Percentiles rank a stretch among this genome's conserved stretches.
Evolutionary conservation across 2,888 invertebrate species (phyloP).

Genomic region (Rhamnusium bicolor): DNA sequence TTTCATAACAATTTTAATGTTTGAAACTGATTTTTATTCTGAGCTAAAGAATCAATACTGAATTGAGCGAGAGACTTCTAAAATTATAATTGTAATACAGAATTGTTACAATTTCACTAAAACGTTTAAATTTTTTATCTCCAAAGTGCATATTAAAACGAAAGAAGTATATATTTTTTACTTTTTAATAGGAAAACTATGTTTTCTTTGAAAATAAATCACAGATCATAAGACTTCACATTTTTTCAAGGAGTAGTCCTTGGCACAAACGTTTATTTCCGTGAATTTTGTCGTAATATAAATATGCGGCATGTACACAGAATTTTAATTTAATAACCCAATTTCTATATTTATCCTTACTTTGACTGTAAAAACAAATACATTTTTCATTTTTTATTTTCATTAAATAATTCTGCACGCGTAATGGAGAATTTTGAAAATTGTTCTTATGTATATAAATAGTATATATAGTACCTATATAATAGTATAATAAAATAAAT

Average conservation of each 20-base stretch:
- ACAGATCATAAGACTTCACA: not conserved
- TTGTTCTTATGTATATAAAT: too few relatives aligned
- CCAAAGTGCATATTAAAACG: not conserved
- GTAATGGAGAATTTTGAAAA: too few relatives aligned
- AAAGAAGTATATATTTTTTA: conserved; percentile 1
- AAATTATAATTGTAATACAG: too few relatives aligned
- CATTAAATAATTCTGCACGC: not conserved
- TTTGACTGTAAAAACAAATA: not conserved
- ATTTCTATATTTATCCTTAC: not conserved
- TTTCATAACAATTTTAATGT: too few relatives aligned
- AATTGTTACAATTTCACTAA: too few relatives aligned
- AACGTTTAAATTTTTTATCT: too few relatives aligned
- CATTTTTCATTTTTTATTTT: not conserved
- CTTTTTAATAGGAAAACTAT: not conserved
- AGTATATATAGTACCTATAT: too few relatives aligned
- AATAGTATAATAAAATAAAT: too few relatives aligned
- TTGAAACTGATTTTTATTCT: too few relatives aligned
- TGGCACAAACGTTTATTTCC: conserved; percentile 18
- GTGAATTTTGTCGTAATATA: conserved; percentile 15
- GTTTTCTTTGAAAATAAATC: conserved; percentile 6
- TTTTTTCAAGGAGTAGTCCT: conserved; percentile 3
- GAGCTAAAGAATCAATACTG: too few relatives aligned
- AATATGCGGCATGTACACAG: not conserved
- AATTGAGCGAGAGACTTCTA: too few relatives aligned
- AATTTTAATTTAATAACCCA: conserved; percentile 10